Conservation (phyloP, 2,888 invertebrate species). For the Cenopis cana region DNA sequence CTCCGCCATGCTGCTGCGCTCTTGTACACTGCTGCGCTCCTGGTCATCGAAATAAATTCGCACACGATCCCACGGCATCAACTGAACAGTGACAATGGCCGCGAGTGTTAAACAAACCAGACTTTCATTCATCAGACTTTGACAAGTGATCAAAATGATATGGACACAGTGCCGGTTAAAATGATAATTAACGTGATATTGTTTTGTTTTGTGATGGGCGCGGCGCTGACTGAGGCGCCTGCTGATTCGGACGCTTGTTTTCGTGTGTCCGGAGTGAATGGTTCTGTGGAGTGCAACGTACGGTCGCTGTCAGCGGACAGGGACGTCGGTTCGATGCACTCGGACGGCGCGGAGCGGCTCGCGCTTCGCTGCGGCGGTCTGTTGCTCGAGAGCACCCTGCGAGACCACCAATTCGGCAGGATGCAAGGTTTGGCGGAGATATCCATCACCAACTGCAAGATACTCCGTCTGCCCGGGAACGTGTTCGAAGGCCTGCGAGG, state of each 20-base stretch:
- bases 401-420: constrained; percentile 89
- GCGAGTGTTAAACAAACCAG: constrained; percentile 64
- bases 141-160: constrained; percentile 80
- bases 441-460: constrained; percentile 90
- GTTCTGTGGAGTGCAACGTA: constrained; percentile 86
- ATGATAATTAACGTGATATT: constrained; percentile 82
- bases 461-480: constrained; percentile 90
- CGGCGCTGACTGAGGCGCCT: constrained; percentile 82
- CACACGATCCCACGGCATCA: constrained; percentile 62
- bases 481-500: constrained; percentile 92
- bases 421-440: constrained; percentile 92
- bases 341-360: constrained; percentile 90
- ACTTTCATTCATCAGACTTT: constrained; percentile 70
- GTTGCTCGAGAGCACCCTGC: constrained; percentile 88
- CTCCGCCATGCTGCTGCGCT: constrained; percentile 48
- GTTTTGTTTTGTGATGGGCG: constrained; percentile 84
- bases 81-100: constrained; percentile 65
- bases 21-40: constrained; percentile 60
- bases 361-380: constrained; percentile 88
- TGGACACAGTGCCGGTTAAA: constrained; percentile 80
- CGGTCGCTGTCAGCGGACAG: constrained; percentile 89
- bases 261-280: constrained; percentile 74
- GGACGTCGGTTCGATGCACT: constrained; percentile 86
- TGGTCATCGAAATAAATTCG: constrained; percentile 68
- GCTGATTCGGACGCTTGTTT: constrained; percentile 74